These are phyloP conservation scores for Sycophila texana DNA, from an alignment of 2,888 invertebrate species.

Conservation along the genomic window DNA sequence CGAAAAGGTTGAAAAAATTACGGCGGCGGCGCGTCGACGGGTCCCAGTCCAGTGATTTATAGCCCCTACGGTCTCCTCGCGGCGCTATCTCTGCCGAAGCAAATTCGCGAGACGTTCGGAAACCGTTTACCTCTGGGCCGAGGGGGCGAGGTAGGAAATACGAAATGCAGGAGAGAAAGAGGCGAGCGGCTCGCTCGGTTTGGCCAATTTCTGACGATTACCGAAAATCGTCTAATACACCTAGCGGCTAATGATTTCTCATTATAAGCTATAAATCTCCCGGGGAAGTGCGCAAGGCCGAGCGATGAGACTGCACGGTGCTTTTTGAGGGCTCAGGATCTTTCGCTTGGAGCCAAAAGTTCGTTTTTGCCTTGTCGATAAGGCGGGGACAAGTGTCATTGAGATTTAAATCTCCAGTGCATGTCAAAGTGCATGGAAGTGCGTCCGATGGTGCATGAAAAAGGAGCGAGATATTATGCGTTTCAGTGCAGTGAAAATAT, in stretches of 20 bases:
- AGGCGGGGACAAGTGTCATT: too few species aligned
- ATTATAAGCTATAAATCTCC: constrained; percentile 75
- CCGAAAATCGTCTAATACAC: constrained; percentile 74
- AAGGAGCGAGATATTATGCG: too few species aligned
- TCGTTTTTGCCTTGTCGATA: too few species aligned
- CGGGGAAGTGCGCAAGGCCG: constrained; percentile 37
- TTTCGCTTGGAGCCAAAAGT: constrained; percentile 10
- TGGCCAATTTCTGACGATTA: constrained; percentile 72
- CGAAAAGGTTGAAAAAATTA: constrained; percentile 43
- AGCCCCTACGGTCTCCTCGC: constrained; percentile 31
- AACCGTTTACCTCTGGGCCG: constrained; percentile 29
- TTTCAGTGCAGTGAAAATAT: too few species aligned
- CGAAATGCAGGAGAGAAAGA: constrained; percentile 24
- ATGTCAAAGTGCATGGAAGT: too few species aligned
- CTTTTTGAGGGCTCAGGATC: constrained; percentile 60
- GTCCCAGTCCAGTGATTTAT: constrained; percentile 53
- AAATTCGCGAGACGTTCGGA: constrained; percentile 47
- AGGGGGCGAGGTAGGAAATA: constrained; percentile 32
- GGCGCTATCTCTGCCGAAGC: constrained; percentile 37
- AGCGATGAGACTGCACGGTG: not conserved
- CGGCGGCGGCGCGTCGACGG: constrained; percentile 48
- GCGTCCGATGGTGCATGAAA: too few species aligned
- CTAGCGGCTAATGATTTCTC: constrained; percentile 75
- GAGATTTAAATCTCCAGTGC: too few species aligned
- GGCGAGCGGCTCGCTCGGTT: constrained; percentile 7